Base-by-base conservation (phyloP, 2,113 vertebrate genomes). In the Notarius lentiginosus region DNA sequence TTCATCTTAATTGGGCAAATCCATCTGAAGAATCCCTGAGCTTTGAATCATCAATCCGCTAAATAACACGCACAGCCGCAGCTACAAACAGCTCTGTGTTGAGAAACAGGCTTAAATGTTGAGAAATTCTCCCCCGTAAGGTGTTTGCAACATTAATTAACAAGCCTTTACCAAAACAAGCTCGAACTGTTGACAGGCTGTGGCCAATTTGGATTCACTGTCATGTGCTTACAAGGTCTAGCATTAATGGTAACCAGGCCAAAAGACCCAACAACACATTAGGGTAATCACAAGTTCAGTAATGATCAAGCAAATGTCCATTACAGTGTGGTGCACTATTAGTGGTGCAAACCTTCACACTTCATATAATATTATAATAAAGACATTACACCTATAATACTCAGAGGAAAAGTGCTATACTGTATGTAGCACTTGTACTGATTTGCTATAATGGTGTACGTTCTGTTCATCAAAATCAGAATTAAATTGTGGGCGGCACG, bases 71-170 rank as follows among this genome's bases (percentile, higher is more conserved):
- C 73, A 56, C 88, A 60, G 82, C 51, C 12, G 60, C 66, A 63
- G 58, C 63, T 2, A n/a, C 58, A 80, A 73, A 86, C 51, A 79
- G 84, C 73, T 70, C 47, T 61, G 73, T 56, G 83, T 55, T 56
- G 73, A 79, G 79, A 41, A 83, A 82, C 24, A 18, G 86, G 49
- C 86, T 84, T 84, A 84, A 53, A 84, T 76, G 49, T 86, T 88
- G 76, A 83, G 79, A 83, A 85, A 76, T 86, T 89, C 77, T 80
- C 65, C 87, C 87, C 85, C 72, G 53, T 87, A 83, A 90, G 73
- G 68, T 87, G 86, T 84, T 84, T 87, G 75, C 75, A 73, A 85
- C 86, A 84, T 89, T 91, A 86, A 91, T 91, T 90, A 91, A 89
- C 82, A 83, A 75, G 65, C 82, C 68, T 88, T 89, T 90, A 91